Evolutionary conservation across 1,140 invertebrate genomes (phyloP).

Genomic region (Plodia interpunctella): DNA sequence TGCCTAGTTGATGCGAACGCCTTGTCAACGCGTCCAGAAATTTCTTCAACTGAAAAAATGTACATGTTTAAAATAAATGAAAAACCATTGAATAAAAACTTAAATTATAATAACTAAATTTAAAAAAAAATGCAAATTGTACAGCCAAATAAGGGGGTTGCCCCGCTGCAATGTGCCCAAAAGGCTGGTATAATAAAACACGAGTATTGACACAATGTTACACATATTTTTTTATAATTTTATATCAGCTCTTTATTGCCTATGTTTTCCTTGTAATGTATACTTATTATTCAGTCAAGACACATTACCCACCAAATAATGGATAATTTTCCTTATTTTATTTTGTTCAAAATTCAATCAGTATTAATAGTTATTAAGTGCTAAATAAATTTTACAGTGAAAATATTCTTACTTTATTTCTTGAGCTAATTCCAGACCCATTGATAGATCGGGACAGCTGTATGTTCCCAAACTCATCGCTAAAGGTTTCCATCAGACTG

Average conservation of each 20-base stretch:
- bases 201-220: neutral
- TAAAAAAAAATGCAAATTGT: too few relatives aligned
- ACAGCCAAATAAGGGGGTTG: too few relatives aligned
- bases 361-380: neutral
- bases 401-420: slow-evolving; percentile 78
- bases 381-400: neutral
- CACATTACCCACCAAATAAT: neutral
- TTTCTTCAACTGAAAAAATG: slow-evolving; percentile 85
- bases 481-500: slow-evolving; percentile 87
- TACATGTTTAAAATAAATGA: too few relatives aligned
- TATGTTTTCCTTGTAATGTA: too few relatives aligned
- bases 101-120: too few relatives aligned
- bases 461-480: slow-evolving; percentile 83
- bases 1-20: slow-evolving; percentile 79
- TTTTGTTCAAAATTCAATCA: neutral
- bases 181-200: slow-evolving; percentile 2
- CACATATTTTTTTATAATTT: neutral
- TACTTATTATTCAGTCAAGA: neutral
- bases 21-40: slow-evolving; percentile 85
- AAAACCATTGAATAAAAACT: too few relatives aligned
- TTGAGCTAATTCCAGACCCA: slow-evolving; percentile 85
- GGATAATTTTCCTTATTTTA: neutral
- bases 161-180: too few relatives aligned
- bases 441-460: slow-evolving; percentile 84
- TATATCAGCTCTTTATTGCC: neutral